Evolutionary conservation across 2,797 vertebrate genomes (phyloP), one percentile per base, ranked within the genome.

Genomic region (Bradypodion ventrale): DNA sequence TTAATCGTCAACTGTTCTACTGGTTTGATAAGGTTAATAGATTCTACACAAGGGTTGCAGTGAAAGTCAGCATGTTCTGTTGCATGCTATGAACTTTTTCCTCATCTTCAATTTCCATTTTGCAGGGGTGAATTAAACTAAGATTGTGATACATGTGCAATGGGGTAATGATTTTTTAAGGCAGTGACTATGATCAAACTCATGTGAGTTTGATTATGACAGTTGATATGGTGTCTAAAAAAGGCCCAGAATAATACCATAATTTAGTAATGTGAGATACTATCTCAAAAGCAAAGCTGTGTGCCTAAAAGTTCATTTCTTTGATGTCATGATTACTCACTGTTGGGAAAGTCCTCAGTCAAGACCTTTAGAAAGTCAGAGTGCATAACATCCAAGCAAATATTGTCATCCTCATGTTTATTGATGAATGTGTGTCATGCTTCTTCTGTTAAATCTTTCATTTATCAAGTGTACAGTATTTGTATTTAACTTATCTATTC

Each of bases 241-340:
- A 27, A 21, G 5, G 15, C 9, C 8, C n/a, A 66, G 77, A 66
- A 66, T 49, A 79, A 79, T 35, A 15, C 62, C n/a, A 65, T 35
- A 42, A 44, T 35, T 52, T 27, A 52, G 44, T 68, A 66, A 66
- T 66, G 12, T 40, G 69, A 72, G 42, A 59, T 13, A 70, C 23
- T 16, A n/a, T 72, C 49, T 42, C 49, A 81, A 70, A 80, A 80
- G 79, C 49, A 59, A 40, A 59, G 29, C 56, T 52, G 40, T 56
- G 56, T 80, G 65, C 32, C 44, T 32, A 37, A 56, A 69, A 69
- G 32, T 23, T 60, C 56, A 40, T 73, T 81, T 68, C 35, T 72
- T 81, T 73, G 13, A 72, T 72, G 27, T 81, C 52, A 81, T 73
- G 37, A 81, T 60, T 70, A 37, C 56, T 73, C 60, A 59, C 66